Percentiles rank a stretch among this genome's conserved stretches.
Conservation (phyloP, 2,797 vertebrate genomes). For the Tachyglossus aculeatus region DNA sequence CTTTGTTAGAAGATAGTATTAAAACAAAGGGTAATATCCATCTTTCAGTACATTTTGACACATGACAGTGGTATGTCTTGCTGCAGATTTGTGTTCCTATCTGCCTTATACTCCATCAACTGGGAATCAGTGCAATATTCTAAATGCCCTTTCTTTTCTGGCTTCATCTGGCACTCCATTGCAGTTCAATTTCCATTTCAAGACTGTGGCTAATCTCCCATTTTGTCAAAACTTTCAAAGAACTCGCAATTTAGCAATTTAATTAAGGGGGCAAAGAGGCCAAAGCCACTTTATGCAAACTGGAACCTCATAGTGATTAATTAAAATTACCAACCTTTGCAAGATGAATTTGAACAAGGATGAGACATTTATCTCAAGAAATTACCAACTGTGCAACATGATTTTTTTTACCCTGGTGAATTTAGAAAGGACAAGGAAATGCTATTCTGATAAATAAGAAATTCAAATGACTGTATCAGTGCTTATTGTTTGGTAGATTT, state of each 20-base stretch:
- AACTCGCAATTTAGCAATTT: conserved; percentile 63
- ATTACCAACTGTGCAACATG: conserved; percentile 22
- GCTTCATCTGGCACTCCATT: conserved; percentile 31
- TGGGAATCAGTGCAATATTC: conserved; percentile 30
- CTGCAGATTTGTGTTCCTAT: neutral
- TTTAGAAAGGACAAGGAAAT: neutral
- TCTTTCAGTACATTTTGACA: neutral
- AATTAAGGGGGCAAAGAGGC: conserved; percentile 67
- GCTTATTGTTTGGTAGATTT: no score
- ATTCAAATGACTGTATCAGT: no score
- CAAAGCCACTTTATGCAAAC: conserved; percentile 47
- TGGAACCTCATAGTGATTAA: conserved; percentile 61
- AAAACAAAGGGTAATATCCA: neutral
- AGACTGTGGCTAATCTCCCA: conserved; percentile 54
- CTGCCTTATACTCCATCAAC: neutral
- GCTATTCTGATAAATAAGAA: no score
- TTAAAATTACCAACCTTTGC: conserved; percentile 60
- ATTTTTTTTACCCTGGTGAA: neutral
- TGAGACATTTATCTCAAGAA: conserved; percentile 35
- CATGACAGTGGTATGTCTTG: neutral
- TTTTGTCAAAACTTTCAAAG: conserved; percentile 61
- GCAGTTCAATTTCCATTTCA: conserved; percentile 59
- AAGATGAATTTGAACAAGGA: conserved; percentile 27
- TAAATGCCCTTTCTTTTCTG: neutral
- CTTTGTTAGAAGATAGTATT: no score